phyloP scores from a whole-genome alignment of 1,140 invertebrate species.

The Platyscapa corneri region DNA sequence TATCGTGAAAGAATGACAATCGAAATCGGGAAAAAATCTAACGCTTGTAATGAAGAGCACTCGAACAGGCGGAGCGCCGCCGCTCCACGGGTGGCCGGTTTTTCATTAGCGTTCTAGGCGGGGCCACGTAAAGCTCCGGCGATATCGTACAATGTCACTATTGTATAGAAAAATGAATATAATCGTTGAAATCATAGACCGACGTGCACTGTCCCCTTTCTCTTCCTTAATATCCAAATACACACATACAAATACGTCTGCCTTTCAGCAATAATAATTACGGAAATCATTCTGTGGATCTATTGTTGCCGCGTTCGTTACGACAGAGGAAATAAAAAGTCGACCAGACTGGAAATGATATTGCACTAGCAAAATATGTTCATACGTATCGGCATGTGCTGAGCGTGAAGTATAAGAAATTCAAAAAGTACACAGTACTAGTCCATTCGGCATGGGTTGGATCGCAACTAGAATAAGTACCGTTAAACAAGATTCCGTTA shows the following conservation, averaged over 20 bases:
- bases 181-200: background rate
- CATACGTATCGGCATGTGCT: background rate
- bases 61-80: background rate
- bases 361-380: background rate
- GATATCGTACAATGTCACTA: constrained; percentile 27
- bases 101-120: constrained; percentile 36
- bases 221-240: background rate
- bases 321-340: background rate
- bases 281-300: background rate
- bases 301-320: background rate
- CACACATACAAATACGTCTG: background rate
- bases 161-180: constrained; percentile 2
- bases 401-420: background rate
- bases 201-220: background rate
- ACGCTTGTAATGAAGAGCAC: constrained; percentile 34
- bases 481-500: too few species aligned
- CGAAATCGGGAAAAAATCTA: background rate
- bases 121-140: constrained; percentile 7
- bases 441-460: background rate
- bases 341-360: background rate
- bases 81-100: constrained; percentile 20
- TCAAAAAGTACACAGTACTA: background rate
- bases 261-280: background rate
- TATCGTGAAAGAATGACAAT: background rate
- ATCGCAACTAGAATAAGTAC: background rate